Base-by-base conservation (phyloP, 2,888 invertebrate species). In the Harpalus rubripes region DNA sequence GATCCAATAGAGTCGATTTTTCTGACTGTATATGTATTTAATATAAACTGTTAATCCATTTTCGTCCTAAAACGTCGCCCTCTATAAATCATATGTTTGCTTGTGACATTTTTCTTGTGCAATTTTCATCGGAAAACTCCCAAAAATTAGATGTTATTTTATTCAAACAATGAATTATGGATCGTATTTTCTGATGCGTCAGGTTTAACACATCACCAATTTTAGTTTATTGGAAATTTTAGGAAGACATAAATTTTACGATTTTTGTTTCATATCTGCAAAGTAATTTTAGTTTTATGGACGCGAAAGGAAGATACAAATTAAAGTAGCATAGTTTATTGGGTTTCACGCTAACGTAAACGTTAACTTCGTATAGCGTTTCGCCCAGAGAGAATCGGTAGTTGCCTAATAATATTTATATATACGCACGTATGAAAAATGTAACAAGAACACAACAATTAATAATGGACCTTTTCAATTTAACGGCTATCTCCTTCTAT, bases 91-190 rank as follows among this genome's bases (percentile, higher is more conserved):
- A 12, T 68, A 39, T 3, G 12, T 74, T 41, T 74, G 72, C 10
- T 15, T 18, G 18, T 44, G 72, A 74, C 72, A 18, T 6, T 6
- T 74, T 74, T 74, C 72, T 72, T 72, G 44, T 22, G 22, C 41
- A 72, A 0, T 18, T 18, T 41, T 12, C 16, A 41, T 41, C 68
- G 41, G 8, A 18, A 74, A 74, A 18, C 41, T 74, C 72, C 15
- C 41, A 74, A 74, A 74, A 52, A 74, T 74, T 74, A 74, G 72
- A 52, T 74, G 52, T 44, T 74, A 74, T 74, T 74, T 74, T 74
- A 74, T 74, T 74, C 72, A 74, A 41, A 74, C 72, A 74, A 74
- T 74, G 41, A 74, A 44, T 74, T 74, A 74, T 44, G 72, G 41
- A 32, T 41, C 15, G 18, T 44, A 74, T 74, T 12, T 74, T 15